A percentile compares a stretch with the other conserved stretches of the same genome.
These are phyloP conservation scores for Thunnus albacares DNA, from an alignment of 2,797 vertebrate genomes.

Conservation along the genomic window DNA sequence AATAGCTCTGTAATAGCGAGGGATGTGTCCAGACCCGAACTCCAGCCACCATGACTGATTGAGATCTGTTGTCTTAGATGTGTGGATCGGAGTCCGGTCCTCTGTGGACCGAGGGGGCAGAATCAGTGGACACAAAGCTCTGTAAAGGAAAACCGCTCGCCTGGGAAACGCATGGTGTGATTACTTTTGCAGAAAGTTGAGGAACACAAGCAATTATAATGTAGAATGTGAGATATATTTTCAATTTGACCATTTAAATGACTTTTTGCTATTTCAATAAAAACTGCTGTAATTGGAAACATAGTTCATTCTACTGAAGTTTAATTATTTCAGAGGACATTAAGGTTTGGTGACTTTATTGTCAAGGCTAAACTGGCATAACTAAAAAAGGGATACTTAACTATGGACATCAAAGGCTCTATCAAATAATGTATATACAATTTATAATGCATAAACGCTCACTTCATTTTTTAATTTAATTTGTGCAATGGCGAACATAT, in stretches of 20 bases:
- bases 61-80: slow-evolving; percentile 68
- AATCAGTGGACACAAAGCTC: slow-evolving; percentile 43
- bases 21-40: slow-evolving; percentile 53
- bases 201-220: slow-evolving; percentile 62
- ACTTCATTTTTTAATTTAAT: slow-evolving; percentile 18
- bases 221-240: slow-evolving; percentile 68
- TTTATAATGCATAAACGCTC: slow-evolving; percentile 22
- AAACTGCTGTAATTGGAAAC: slow-evolving; percentile 63
- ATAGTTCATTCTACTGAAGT: slow-evolving; percentile 52
- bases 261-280: slow-evolving; percentile 59
- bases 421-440: slow-evolving; percentile 27
- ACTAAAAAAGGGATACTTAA: slow-evolving; percentile 5
- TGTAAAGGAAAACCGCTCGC: slow-evolving; percentile 27
- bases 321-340: slow-evolving; percentile 58
- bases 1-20: slow-evolving; percentile 65
- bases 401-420: background rate
- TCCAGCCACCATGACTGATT: slow-evolving; percentile 74
- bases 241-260: slow-evolving; percentile 69
- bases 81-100: slow-evolving; percentile 52
- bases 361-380: slow-evolving; percentile 14
- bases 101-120: slow-evolving; percentile 48
- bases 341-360: slow-evolving; percentile 38
- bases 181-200: slow-evolving; percentile 64
- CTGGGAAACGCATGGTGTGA: slow-evolving; percentile 42
- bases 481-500: slow-evolving; percentile 18